phyloP scores from a whole-genome alignment of 2,113 vertebrate species.

The Alaudala cheleensis region DNA sequence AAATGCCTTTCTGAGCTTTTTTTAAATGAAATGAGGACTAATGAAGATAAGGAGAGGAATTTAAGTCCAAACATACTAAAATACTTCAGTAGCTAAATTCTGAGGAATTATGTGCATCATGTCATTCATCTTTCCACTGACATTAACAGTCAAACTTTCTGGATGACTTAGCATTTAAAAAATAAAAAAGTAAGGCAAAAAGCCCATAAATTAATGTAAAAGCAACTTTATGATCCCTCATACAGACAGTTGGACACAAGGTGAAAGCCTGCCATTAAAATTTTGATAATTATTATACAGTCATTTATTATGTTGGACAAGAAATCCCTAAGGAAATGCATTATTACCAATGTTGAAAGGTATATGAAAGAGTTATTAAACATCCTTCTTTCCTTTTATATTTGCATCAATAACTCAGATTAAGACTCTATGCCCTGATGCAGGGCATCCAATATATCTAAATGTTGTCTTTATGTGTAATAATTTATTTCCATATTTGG shows the following conservation, averaged over 20 bases:
- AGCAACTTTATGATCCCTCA: not conserved
- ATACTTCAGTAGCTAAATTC: not conserved
- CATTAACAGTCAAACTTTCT: not conserved
- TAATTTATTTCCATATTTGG: not conserved
- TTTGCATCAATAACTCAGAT: not conserved
- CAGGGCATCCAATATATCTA: not conserved
- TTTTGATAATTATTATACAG: not conserved
- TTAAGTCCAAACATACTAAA: not conserved
- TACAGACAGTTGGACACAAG: rapidly evolving
- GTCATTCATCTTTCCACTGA: not conserved
- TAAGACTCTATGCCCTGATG: not conserved
- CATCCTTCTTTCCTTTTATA: not conserved
- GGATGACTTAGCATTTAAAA: not conserved
- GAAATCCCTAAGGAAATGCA: not conserved
- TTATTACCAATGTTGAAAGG: not conserved
- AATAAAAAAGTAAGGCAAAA: not conserved
- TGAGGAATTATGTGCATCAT: not conserved
- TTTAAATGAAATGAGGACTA: not conserved
- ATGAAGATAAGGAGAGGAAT: not conserved
- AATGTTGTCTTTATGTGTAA: not conserved
- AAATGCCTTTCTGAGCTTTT: not conserved
- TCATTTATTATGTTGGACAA: not conserved
- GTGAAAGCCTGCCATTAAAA: not conserved
- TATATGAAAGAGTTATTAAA: not conserved
- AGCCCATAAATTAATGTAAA: not conserved